Base-by-base conservation (phyloP, 2,113 vertebrate genomes). In the Epinephelus moara region DNA sequence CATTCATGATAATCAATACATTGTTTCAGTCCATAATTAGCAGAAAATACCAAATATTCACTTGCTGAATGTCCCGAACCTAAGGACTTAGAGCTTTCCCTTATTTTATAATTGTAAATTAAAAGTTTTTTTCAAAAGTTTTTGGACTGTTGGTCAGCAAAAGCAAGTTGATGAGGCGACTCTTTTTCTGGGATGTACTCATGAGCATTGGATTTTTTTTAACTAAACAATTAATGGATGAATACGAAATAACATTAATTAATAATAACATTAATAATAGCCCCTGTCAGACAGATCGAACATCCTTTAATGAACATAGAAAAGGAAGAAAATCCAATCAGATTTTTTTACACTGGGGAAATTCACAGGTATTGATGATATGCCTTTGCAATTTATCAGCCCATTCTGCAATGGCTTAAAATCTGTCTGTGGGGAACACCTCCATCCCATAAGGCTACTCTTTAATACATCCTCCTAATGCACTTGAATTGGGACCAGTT, bases 341-440 rank as follows among this genome's bases (percentile, higher is more conserved):
- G 9, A 45, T 59, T 53, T 61, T 60, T 77, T 47, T 53, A 55
- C 78, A 79, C 74, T 3, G 15, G 69, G 68, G 84, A 81, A 83
- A 86, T 80, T 30, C 53, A 57, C 47, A 63, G 6, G 49, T 88
- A 79, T 81, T 76, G 70, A 86, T 57, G 6, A 76, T 57, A 56
- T 53, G 19, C 12, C 13, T 3, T 1, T 12, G 49, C 63, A 60
- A 40, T 64, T 63, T 21, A 73, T 81, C 52, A 52, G 57, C 6
- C 12, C 56, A 61, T 55, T 49, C 19, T 53, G 11, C 25, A 56
- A 37, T 33, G 57, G 17, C 25, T 81, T 60, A 68, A 62, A 40
- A 17, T 50, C 19, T 53, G 30, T 63, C 33, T 25, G 45, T 55
- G 12, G 11, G 33, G 30, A 74, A 60, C 14, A 23, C 3, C 40